Conservation (phyloP, 2,888 invertebrate species). For the Malthinus flaveolus region DNA sequence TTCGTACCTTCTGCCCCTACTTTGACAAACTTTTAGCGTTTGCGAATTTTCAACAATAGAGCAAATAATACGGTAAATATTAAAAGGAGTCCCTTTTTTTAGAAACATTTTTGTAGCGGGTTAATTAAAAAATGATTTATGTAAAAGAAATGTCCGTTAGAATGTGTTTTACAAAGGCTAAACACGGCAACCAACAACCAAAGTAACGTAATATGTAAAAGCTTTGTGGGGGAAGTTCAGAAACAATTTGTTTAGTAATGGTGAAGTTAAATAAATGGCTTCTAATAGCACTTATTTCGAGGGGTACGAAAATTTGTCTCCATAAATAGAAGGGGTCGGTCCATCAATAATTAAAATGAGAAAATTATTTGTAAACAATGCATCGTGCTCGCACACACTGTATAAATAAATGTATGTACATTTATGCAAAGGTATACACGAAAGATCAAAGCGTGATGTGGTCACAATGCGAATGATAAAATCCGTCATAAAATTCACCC, state of each 20-base stretch:
- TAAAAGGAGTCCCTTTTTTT: too few relatives aligned
- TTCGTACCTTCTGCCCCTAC: constrained; percentile 13
- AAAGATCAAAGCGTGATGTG: constrained; percentile 17
- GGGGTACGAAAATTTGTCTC: too few relatives aligned
- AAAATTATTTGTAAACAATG: neutral
- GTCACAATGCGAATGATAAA: constrained; percentile 19
- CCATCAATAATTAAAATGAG: too few relatives aligned
- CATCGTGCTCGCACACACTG: neutral
- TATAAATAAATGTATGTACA: neutral
- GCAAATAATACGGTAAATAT: neutral
- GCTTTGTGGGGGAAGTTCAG: too few relatives aligned
- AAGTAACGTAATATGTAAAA: too few relatives aligned
- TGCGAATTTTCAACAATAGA: constrained; percentile 2
- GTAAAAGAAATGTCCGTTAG: too few relatives aligned
- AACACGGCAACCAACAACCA: too few relatives aligned
- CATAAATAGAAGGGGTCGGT: too few relatives aligned
- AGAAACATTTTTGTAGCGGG: neutral
- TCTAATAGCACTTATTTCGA: too few relatives aligned
- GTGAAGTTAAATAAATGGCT: too few relatives aligned
- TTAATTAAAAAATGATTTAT: neutral
- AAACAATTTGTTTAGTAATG: too few relatives aligned
- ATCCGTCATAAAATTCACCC: constrained; percentile 22
- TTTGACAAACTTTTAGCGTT: neutral
- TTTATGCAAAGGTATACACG: constrained; percentile 7
- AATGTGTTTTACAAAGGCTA: too few relatives aligned